Evolutionary conservation across 2,113 vertebrate species (phyloP), one percentile per base, ranked within the genome.

Genomic region (Agapornis roseicollis): DNA sequence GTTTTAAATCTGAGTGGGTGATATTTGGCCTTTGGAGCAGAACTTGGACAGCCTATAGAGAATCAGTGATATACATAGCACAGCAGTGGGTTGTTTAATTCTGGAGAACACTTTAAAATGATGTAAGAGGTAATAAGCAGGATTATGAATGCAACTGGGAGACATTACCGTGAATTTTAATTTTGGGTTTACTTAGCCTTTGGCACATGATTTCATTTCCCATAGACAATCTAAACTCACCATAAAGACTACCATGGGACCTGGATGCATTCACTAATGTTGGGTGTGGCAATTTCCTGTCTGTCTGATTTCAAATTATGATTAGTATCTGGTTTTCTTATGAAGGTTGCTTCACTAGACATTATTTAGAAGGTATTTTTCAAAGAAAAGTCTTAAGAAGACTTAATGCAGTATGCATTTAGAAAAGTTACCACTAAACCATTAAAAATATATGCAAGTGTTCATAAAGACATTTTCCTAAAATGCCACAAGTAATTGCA

Each of bases 91-190:
- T 70, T 91, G 82, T 74, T 78, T 79, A 64, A 7, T 94, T 81
- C 72, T 74, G 49, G 76, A 92, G 68, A 94, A 47, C 31, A 33
- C 68, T 96, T 88, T 80, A 35, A 71, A 80, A 81, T 96, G 93
- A 96, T 96, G 93, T 96, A 93, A 96, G 92, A 96, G 65, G 92
- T 79, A 96, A 93, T 95, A 92, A 90, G 93, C 80, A 95, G 85
- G 82, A 96, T 96, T 96, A 96, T 86, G 88, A 95, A 96, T 94
- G 88, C 94, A 93, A 94, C 72, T 64, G 96, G 94, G 94, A 96
- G 76, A 90, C 93, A 91, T 96, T 96, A 93, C 88, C 93, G 88
- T 86, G 92, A 84, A 80, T 96, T 97, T 96, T 96, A 96, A 96
- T 97, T 96, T 91, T 6, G 80, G 88, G 72, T 96, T 97, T 96